Evolutionary conservation across 64 coral and sea anemone genomes (phyloP).

Genomic region (Montipora foliosa): DNA sequence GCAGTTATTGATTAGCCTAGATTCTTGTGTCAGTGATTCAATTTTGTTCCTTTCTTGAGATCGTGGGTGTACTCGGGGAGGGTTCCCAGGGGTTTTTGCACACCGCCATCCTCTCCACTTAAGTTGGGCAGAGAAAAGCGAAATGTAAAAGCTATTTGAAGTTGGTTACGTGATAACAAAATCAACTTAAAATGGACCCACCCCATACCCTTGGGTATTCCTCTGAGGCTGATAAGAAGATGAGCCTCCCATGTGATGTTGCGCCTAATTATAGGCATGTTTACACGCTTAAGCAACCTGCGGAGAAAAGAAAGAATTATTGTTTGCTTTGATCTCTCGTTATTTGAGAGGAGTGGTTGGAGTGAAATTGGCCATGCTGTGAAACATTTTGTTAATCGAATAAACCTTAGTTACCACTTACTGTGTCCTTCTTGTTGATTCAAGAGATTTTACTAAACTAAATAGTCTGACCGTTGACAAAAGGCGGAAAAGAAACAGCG

Average conservation of each 20-base stretch:
- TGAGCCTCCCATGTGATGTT: no score
- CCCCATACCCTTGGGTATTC: not conserved
- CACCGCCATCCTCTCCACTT: no score
- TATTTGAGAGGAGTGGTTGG: not conserved
- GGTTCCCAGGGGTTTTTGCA: no score
- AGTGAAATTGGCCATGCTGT: slow-evolving; percentile 7
- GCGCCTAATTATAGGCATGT: no score
- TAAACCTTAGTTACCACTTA: slow-evolving; percentile 32
- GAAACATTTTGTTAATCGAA: slow-evolving; percentile 35
- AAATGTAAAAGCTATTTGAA: not conserved
- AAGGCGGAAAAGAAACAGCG: no score
- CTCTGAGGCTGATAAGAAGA: not conserved
- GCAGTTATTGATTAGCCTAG: not conserved
- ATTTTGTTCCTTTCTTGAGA: no score
- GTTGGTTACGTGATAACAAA: no score
- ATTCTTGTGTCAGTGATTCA: not conserved
- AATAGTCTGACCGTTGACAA: no score
- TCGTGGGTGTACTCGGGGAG: no score
- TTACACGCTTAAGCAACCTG: not conserved
- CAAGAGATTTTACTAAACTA: no score
- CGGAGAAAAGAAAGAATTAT: not conserved
- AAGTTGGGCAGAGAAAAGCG: not conserved
- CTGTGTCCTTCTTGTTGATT: not conserved
- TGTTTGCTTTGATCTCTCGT: not conserved
- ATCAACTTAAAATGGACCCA: no score